Evolutionary conservation across 37 sponge, comb jelly and placozoan species (phyloP).

Genomic region (Crambe crambe): DNA sequence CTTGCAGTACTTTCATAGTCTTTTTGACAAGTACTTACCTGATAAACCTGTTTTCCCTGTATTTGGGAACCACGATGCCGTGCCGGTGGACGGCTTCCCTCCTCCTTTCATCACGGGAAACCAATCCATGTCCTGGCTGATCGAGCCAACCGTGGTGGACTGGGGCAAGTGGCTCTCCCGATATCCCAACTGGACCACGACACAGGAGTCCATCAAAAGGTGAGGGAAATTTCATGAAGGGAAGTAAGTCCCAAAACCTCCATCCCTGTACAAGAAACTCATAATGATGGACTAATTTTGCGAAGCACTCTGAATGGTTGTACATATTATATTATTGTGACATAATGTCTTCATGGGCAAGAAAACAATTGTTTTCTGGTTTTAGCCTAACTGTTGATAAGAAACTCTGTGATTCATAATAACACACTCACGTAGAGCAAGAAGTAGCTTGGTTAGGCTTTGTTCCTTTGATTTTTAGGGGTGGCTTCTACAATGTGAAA

Average conservation of each 20-base stretch:
- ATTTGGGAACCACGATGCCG: conserved; percentile 94
- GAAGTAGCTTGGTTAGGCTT: no score
- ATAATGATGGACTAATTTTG: no score
- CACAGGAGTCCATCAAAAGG: conserved; percentile 2
- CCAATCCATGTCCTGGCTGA: conserved; percentile 78
- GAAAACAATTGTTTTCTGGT: no score
- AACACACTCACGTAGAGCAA: no score
- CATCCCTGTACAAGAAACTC: no score
- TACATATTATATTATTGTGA: no score
- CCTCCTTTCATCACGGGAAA: conserved; percentile 77
- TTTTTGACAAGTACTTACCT: conserved; percentile 75
- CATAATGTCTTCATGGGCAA: no score
- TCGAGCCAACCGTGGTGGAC: conserved; percentile 45
- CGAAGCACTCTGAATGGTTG: background rate
- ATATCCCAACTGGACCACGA: background rate
- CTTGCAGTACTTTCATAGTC: conserved; percentile 27
- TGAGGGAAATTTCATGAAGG: background rate
- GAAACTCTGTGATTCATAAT: no score
- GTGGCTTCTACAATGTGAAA: conserved; percentile 80
- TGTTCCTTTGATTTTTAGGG: conserved; percentile 33
- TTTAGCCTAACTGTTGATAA: no score
- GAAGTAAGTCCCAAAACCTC: no score
- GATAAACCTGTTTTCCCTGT: conserved; percentile 77
- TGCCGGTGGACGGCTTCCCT: conserved; percentile 93
- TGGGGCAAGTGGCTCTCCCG: conserved; percentile 83